Evolutionary conservation across 2,888 invertebrate species (phyloP).

Genomic region (Pollenia labialis): DNA sequence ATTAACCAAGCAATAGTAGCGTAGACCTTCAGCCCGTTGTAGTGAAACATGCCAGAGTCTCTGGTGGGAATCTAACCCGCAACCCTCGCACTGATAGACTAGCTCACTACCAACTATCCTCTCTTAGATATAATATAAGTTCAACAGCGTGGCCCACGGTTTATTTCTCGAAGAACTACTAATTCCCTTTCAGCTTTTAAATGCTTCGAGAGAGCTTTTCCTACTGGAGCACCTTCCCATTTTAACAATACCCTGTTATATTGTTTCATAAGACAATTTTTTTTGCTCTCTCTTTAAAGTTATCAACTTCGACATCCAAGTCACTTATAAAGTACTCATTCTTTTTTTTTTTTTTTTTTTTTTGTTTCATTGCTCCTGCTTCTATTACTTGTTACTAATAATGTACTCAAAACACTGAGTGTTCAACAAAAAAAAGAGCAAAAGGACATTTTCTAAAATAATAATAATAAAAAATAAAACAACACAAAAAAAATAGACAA

Average conservation of each 20-base stretch:
- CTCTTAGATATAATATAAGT: no score
- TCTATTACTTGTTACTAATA: slow-evolving; percentile 64
- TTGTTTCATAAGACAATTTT: slow-evolving; percentile 45
- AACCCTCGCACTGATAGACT: no score
- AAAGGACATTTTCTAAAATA: slow-evolving; percentile 64
- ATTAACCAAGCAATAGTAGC: no score
- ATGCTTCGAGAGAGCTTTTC: no score
- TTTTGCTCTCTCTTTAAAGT: slow-evolving; percentile 13
- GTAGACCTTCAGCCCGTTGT: no score
- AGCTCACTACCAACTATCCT: no score
- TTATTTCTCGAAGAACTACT: no score
- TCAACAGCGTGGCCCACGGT: no score
- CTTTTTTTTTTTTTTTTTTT: slow-evolving; percentile 54
- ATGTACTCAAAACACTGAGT: slow-evolving; percentile 53
- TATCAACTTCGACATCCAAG: slow-evolving; percentile 60
- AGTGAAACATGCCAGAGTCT: no score
- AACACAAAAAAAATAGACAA: neutral
- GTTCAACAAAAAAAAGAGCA: slow-evolving; percentile 33
- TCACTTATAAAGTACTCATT: slow-evolving; percentile 49
- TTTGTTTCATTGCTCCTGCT: slow-evolving; percentile 7
- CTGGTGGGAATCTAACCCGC: no score
- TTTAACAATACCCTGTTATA: neutral
- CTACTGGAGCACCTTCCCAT: neutral
- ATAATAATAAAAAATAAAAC: slow-evolving; percentile 5
- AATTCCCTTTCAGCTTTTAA: no score